Evolutionary conservation across 2,113 vertebrate species (phyloP).

Genomic region (Corythoichthys intestinalis): DNA sequence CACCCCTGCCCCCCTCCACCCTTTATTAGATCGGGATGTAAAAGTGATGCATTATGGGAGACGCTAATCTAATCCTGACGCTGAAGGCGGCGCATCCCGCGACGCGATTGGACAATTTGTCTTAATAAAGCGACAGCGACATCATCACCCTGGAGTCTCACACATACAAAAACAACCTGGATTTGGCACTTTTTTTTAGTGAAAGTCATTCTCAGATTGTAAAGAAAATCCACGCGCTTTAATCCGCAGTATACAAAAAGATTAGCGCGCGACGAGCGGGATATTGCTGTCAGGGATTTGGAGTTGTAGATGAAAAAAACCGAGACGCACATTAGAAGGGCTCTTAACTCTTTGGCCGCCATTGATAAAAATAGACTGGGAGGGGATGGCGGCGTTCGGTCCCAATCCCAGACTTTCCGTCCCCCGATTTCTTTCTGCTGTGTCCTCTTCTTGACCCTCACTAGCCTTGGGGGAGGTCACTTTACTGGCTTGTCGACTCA

Average conservation of each 20-base stretch:
- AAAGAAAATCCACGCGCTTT: conserved; percentile 55
- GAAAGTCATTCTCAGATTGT: conserved; percentile 43
- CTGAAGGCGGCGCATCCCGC: conserved; percentile 51
- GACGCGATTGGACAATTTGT: conserved; percentile 63
- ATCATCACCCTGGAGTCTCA: conserved; percentile 25
- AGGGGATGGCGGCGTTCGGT: too few species aligned
- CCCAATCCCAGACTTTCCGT: background rate
- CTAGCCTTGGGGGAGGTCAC: conserved; percentile 43
- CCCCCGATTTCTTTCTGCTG: background rate
- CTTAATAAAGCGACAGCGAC: conserved; percentile 62
- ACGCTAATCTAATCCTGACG: conserved; percentile 66
- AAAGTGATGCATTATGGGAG: conserved; percentile 63
- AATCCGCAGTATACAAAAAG: conserved; percentile 52
- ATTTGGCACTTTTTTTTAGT: background rate
- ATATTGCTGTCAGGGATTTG: conserved; percentile 49
- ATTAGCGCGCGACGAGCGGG: conserved; percentile 41
- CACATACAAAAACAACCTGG: conserved; percentile 10
- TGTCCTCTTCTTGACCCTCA: conserved; percentile 33
- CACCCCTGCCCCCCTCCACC: background rate
- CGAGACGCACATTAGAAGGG: background rate
- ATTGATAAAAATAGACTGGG: too few species aligned
- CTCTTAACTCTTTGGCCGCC: conserved; percentile 16
- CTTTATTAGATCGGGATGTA: conserved; percentile 32
- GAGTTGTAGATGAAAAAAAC: conserved; percentile 27
- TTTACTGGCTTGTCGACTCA: conserved; percentile 46